Percentiles rank a stretch among this genome's conserved stretches.
These are phyloP conservation scores for Netta rufina DNA, from an alignment of 2,797 vertebrate species.

Conservation along the genomic window DNA sequence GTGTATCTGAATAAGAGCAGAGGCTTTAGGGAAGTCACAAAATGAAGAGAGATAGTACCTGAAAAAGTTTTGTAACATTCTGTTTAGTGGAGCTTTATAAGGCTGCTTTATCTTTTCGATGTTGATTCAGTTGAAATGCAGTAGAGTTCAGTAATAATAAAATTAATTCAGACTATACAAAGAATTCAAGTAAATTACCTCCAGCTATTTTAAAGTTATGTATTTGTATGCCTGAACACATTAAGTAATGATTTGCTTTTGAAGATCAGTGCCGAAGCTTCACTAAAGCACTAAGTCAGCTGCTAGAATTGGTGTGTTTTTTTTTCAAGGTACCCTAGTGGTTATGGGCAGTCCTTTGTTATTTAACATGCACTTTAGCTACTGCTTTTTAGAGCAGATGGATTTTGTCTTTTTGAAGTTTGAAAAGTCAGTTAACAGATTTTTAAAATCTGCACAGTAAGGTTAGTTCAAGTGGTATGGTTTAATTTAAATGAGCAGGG, in stretches of 20 bases:
- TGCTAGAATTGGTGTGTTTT: neutral
- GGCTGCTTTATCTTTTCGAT: neutral
- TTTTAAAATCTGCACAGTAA: neutral
- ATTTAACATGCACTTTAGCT: neutral
- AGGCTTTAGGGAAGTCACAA: neutral
- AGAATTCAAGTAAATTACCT: slow-evolving; percentile 8
- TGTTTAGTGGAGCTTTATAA: slow-evolving; percentile 9
- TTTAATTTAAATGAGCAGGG: neutral
- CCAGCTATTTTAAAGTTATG: neutral
- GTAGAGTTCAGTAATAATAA: neutral
- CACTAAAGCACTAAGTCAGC: neutral
- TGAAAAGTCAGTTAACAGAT: neutral
- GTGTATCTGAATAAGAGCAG: neutral
- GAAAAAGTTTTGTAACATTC: neutral
- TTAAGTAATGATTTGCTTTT: slow-evolving; percentile 16
- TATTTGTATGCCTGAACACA: neutral
- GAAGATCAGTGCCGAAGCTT: neutral
- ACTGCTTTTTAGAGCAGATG: neutral
- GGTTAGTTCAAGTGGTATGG: neutral
- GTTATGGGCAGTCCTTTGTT: neutral
- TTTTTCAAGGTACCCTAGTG: neutral
- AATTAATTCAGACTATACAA: neutral
- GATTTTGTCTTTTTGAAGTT: neutral
- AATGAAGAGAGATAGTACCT: neutral
- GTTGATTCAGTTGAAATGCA: neutral